A percentile compares a stretch with the other conserved stretches of the same genome.
phyloP scores from a whole-genome alignment of 2,113 vertebrate genomes.

The Stigmatopora argus region DNA sequence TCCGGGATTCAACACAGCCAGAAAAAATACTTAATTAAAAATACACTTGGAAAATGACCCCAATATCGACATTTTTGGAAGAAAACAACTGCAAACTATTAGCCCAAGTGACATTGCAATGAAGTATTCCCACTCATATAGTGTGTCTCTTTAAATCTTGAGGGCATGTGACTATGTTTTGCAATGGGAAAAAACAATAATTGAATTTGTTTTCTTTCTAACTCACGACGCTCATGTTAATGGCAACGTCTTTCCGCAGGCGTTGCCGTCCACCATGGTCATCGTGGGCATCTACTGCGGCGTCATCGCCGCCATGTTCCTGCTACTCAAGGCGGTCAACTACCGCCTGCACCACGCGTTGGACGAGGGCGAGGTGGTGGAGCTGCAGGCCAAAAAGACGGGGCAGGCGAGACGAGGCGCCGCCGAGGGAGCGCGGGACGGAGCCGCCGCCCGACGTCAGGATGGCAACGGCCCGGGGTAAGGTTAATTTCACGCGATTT shows the following conservation, averaged over 20 bases:
- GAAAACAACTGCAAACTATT: too few species aligned
- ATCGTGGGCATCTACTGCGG: conserved; percentile 97
- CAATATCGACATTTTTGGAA: too few species aligned
- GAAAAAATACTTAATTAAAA: too few species aligned
- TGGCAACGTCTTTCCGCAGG: conserved; percentile 61
- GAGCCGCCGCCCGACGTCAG: conserved; percentile 73
- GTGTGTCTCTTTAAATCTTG: too few species aligned
- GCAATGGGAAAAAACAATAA: too few species aligned
- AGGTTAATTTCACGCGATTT: too few species aligned
- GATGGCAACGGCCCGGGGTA: conserved; percentile 94
- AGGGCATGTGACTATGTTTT: too few species aligned
- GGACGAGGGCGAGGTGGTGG: conserved; percentile 94
- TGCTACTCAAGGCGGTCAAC: conserved; percentile 92
- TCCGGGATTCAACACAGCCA: too few species aligned
- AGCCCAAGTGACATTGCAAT: too few species aligned
- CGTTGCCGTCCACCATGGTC: conserved; percentile 92
- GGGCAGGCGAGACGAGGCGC: conserved; percentile 71
- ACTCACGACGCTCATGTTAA: not conserved
- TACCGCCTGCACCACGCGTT: conserved; percentile 92
- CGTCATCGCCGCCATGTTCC: conserved; percentile 89
- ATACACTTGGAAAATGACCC: too few species aligned
- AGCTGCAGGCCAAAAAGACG: conserved; percentile 77
- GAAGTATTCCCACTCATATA: too few species aligned
- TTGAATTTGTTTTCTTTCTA: not conserved
- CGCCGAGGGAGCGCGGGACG: conserved; percentile 74